These are phyloP conservation scores for Xenopus laevis DNA, from an alignment of 2,113 vertebrate genomes.

Conservation along the genomic window DNA sequence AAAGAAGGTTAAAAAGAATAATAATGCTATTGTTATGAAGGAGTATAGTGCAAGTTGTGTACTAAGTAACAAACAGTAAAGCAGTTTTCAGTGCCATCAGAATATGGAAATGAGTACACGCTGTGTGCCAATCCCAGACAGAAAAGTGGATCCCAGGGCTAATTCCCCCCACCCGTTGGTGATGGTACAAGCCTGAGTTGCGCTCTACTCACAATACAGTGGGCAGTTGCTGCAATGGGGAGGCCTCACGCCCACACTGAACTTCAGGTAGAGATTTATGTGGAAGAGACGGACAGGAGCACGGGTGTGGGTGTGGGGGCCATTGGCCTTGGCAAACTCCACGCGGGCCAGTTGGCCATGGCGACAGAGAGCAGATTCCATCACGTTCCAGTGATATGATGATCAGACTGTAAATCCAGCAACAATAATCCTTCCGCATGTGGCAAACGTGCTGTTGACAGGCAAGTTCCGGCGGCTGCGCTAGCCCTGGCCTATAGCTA, in stretches of 20 bases:
- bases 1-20: too few species aligned
- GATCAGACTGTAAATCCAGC: conserved; percentile 12
- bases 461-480: conserved; percentile 11
- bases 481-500: conserved; percentile 35
- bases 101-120: too few species aligned
- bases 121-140: too few species aligned
- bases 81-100: too few species aligned
- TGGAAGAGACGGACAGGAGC: not conserved
- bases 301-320: conserved; percentile 31
- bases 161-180: too few species aligned
- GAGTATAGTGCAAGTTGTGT: too few species aligned
- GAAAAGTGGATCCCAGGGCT: too few species aligned
- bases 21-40: too few species aligned
- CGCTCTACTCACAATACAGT: too few species aligned
- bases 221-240: conserved; percentile 4
- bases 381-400: conserved; percentile 30
- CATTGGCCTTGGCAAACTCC: conserved; percentile 46
- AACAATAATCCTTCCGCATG: conserved; percentile 33
- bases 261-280: not conserved
- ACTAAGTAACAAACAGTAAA: too few species aligned
- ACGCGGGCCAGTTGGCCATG: conserved; percentile 8
- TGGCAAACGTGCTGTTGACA: not conserved
- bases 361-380: conserved; percentile 34
- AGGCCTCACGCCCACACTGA: conserved; percentile 23
- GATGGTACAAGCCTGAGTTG: too few species aligned